Percentiles rank a stretch among this genome's conserved stretches.
Conservation (phyloP, 2,797 vertebrate genomes). For the Prunella strophiata region DNA sequence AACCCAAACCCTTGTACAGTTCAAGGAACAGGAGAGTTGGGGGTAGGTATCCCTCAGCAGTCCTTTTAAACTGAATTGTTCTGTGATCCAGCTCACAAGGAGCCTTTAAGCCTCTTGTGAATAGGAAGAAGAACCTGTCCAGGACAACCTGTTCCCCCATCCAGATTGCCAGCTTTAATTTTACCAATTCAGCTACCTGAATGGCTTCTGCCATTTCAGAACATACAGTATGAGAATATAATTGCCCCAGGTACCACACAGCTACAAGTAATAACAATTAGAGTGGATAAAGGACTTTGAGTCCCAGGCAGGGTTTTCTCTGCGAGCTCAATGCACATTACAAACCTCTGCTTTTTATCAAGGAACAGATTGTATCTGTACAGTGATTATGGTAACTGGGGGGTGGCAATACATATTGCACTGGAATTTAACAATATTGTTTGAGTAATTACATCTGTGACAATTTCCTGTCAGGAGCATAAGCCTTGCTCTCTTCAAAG, state of each 20-base stretch:
- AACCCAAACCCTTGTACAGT: not conserved
- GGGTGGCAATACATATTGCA: not conserved
- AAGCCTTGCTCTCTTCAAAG: not conserved
- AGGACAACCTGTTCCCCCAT: not conserved
- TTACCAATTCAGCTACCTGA: not conserved
- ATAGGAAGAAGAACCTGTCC: not conserved
- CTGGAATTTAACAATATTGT: not conserved
- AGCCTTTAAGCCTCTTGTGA: not conserved
- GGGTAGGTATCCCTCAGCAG: not conserved
- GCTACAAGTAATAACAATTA: not conserved
- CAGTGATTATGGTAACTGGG: not conserved
- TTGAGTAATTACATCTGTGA: not conserved
- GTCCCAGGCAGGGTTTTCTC: not conserved
- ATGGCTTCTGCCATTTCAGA: not conserved
- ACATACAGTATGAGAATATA: not conserved
- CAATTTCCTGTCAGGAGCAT: not conserved
- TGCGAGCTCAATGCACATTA: not conserved
- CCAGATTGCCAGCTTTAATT: not conserved
- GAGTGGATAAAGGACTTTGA: not conserved
- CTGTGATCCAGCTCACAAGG: not conserved
- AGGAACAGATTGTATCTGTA: conserved; percentile 12
- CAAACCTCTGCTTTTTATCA: not conserved
- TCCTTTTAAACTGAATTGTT: not conserved
- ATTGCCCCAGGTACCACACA: not conserved
- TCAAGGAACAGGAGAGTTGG: not conserved